A percentile compares a stretch with the other conserved stretches of the same genome.
Evolutionary conservation across 1,140 invertebrate species (phyloP).

Genomic region (Marisa cornuarietis): DNA sequence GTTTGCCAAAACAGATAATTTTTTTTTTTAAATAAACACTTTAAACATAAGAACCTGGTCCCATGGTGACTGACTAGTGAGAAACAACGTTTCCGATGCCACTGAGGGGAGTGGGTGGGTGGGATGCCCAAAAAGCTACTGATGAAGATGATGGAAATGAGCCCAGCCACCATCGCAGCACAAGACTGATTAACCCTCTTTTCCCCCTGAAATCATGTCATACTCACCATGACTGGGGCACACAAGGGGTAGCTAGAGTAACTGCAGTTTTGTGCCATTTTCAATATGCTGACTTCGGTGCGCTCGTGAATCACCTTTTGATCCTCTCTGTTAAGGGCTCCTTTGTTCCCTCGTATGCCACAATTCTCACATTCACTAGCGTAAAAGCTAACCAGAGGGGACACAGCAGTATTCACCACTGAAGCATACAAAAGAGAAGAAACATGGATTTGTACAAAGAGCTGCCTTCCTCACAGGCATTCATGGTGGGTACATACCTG

Average conservation of each 20-base stretch:
- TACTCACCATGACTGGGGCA: conserved; percentile 40
- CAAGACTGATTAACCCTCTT: background rate
- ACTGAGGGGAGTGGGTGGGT: no score
- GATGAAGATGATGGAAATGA: background rate
- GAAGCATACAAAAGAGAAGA: conserved; percentile 40
- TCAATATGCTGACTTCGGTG: conserved; percentile 1
- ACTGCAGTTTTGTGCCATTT: conserved; percentile 42
- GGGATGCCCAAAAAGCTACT: no score
- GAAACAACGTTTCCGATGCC: no score
- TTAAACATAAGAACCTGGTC: no score
- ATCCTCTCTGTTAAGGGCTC: conserved; percentile 21
- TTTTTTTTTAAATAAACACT: no score
- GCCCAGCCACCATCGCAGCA: background rate
- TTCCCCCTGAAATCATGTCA: background rate
- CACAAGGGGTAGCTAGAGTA: conserved; percentile 39
- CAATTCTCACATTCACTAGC: conserved; percentile 30
- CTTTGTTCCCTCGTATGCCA: conserved; percentile 34
- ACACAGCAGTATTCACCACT: conserved; percentile 36
- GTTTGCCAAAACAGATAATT: no score
- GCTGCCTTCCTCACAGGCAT: conserved; percentile 30
- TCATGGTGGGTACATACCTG: conserved; percentile 40
- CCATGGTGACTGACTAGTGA: no score
- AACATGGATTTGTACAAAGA: conserved; percentile 27
- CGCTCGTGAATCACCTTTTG: background rate
- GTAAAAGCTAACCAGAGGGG: conserved; percentile 17